phyloP scores from a whole-genome alignment of 2,113 vertebrate species.

The Poeciliopsis prolifica region DNA sequence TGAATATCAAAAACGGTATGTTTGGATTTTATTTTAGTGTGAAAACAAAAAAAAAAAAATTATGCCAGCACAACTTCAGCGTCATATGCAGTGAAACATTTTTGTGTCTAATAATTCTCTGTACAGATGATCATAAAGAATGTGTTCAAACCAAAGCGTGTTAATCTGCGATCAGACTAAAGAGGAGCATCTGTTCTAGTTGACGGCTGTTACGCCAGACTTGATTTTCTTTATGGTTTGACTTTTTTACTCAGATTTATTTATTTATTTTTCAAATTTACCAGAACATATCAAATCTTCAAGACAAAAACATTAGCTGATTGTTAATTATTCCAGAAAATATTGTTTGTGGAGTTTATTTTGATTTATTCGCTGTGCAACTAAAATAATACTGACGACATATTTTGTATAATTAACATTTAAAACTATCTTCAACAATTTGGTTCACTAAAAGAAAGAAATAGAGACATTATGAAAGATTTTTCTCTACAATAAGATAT shows the following conservation, averaged over 20 bases:
- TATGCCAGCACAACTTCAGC: no score
- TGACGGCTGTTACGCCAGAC: background rate
- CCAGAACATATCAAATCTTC: background rate
- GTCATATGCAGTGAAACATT: background rate
- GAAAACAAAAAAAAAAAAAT: background rate
- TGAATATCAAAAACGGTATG: no score
- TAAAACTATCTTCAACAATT: background rate
- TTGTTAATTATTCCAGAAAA: background rate
- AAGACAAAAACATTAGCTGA: background rate
- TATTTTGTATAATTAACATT: constrained; percentile 11
- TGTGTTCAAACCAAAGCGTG: no score
- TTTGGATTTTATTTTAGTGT: no score
- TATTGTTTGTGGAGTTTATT: background rate
- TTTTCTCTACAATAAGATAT: background rate
- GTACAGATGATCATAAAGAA: no score
- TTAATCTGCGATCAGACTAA: background rate
- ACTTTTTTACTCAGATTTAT: background rate
- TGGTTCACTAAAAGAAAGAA: constrained; percentile 6
- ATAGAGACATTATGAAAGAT: background rate
- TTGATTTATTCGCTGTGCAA: constrained; percentile 6
- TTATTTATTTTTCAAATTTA: background rate
- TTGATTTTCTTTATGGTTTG: background rate
- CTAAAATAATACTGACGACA: constrained; percentile 15
- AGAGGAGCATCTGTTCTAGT: background rate
- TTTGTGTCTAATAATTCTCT: background rate